Evolutionary conservation across 1,140 invertebrate genomes (phyloP).

Genomic region (Orchestia grillus): DNA sequence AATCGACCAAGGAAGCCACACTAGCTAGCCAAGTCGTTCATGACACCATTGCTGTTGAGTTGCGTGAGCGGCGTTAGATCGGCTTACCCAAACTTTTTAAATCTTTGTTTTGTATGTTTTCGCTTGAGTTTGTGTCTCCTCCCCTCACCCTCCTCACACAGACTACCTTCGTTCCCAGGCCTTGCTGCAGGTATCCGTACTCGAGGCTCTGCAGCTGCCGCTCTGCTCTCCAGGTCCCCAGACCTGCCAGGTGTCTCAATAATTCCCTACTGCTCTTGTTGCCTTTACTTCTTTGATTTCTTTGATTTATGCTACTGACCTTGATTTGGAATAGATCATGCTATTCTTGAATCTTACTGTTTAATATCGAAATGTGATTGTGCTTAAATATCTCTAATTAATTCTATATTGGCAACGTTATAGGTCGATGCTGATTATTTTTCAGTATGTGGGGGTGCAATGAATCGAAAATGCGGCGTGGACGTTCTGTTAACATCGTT

Average conservation of each 20-base stretch:
- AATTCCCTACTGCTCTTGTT: background rate
- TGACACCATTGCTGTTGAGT: too few species aligned
- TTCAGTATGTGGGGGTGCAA: background rate
- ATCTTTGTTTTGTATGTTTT: background rate
- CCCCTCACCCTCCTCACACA: too few species aligned
- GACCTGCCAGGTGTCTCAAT: background rate
- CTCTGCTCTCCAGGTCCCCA: background rate
- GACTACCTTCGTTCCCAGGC: background rate
- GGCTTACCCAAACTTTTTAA: too few species aligned
- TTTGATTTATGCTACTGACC: background rate
- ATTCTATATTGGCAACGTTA: background rate
- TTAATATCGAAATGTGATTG: background rate
- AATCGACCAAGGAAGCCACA: too few species aligned
- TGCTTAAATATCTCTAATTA: background rate
- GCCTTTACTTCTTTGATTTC: background rate
- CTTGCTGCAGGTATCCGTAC: background rate
- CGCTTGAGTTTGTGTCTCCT: too few species aligned
- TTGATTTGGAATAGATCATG: background rate
- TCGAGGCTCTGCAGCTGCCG: background rate
- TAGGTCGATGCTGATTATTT: background rate
- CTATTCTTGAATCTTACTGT: background rate
- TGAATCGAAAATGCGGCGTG: too few species aligned
- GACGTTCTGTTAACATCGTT: too few species aligned
- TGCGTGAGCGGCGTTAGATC: too few species aligned
- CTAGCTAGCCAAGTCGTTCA: too few species aligned